A percentile compares a stretch with the other conserved stretches of the same genome.
phyloP scores from a whole-genome alignment of 2,113 vertebrate genomes.

The Dipodomys merriami region DNA sequence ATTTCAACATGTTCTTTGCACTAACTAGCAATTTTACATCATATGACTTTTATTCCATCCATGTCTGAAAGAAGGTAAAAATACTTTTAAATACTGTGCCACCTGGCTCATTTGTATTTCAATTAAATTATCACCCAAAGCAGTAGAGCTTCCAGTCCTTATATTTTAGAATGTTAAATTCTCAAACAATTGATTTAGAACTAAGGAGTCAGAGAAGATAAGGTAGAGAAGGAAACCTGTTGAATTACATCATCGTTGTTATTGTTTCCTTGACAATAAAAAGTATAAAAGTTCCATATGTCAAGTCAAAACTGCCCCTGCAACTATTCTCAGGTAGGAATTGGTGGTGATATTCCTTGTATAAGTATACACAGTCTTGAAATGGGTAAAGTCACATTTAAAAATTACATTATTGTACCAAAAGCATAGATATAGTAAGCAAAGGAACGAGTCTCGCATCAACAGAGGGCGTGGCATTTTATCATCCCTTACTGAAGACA shows the following conservation, averaged over 20 bases:
- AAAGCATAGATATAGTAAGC: constrained; percentile 49
- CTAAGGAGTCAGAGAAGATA: background rate
- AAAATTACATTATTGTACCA: constrained; percentile 51
- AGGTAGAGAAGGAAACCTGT: background rate
- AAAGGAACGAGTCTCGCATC: constrained; percentile 45
- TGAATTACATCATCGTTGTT: background rate
- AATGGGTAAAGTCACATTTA: constrained; percentile 34
- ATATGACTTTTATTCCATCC: background rate
- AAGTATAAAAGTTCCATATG: constrained; percentile 39
- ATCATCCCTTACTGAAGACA: constrained; percentile 51
- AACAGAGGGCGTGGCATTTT: constrained; percentile 46
- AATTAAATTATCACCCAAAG: background rate
- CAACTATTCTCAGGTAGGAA: constrained; percentile 49
- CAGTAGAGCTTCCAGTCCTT: background rate
- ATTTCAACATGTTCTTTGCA: background rate
- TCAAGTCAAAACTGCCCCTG: constrained; percentile 38
- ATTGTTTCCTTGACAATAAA: constrained; percentile 50
- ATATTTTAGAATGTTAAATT: constrained; percentile 37
- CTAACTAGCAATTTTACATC: background rate
- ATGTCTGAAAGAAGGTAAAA: constrained; percentile 13
- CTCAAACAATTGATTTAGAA: background rate
- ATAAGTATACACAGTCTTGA: constrained; percentile 28
- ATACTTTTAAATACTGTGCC: background rate
- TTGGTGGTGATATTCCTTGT: constrained; percentile 38
- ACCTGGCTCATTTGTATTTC: constrained; percentile 4